These are phyloP conservation scores for Amblyopsis rosae DNA, from an alignment of 2,113 vertebrate species.

Conservation along the genomic window DNA sequence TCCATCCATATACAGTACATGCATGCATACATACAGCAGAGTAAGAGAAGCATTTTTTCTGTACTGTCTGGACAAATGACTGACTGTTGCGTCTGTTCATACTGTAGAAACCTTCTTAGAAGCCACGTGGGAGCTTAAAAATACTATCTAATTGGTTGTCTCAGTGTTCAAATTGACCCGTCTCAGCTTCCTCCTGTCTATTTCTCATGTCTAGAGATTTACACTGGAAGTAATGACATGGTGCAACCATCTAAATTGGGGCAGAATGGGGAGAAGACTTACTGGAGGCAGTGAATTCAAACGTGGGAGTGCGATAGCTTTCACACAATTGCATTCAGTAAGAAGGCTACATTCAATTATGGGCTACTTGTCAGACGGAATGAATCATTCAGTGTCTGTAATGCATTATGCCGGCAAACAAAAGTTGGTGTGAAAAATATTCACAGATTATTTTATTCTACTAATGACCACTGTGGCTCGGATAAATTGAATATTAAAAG, in stretches of 20 bases:
- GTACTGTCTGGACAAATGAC: conserved; percentile 20
- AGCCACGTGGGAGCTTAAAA: no score
- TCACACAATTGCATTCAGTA: conserved; percentile 32
- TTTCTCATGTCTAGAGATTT: conserved; percentile 51
- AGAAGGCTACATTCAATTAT: conserved; percentile 63
- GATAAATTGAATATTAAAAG: conserved; percentile 21
- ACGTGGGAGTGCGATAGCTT: conserved; percentile 53
- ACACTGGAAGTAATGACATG: conserved; percentile 36
- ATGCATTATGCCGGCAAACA: conserved; percentile 57
- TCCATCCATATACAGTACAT: not conserved
- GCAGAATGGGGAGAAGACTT: conserved; percentile 38
- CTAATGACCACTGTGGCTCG: conserved; percentile 21
- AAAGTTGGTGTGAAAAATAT: conserved; percentile 41
- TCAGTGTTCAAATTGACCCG: not conserved
- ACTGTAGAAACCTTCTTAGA: not conserved
- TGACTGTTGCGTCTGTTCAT: conserved; percentile 10
- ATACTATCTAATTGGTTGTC: not conserved
- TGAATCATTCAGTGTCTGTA: conserved; percentile 58
- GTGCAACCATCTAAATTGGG: conserved; percentile 58
- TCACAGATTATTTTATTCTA: conserved; percentile 8
- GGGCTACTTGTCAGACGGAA: conserved; percentile 58
- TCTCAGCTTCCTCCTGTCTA: conserved; percentile 5
- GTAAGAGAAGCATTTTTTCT: conserved; percentile 14
- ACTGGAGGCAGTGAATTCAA: conserved; percentile 45
- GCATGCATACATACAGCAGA: not conserved